Percentiles rank a stretch among this genome's conserved stretches.
These are phyloP conservation scores for Brachyrhaphis roseni DNA, from an alignment of 2,797 vertebrate genomes.

Conservation along the genomic window DNA sequence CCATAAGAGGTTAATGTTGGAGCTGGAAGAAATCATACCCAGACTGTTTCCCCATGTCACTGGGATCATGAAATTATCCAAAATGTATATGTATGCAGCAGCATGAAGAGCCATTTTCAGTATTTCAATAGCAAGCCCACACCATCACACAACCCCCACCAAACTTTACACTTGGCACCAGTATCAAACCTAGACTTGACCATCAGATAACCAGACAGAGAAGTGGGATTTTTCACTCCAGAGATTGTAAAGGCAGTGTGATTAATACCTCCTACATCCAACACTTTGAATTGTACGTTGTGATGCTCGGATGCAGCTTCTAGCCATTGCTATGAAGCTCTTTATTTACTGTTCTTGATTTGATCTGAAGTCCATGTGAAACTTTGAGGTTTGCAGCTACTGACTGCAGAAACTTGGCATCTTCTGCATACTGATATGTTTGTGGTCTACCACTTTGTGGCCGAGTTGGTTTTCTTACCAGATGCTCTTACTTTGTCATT, in stretches of 20 bases:
- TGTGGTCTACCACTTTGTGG: not conserved
- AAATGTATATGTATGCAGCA: not conserved
- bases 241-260: not conserved
- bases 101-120: not conserved
- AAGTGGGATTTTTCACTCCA: not conserved
- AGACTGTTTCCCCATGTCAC: not conserved
- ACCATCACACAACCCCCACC: not conserved
- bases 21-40: not conserved
- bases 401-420: not conserved
- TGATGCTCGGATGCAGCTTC: not conserved
- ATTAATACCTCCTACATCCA: not conserved
- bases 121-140: not conserved
- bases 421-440: not conserved
- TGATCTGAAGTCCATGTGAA: not conserved
- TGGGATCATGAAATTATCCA: not conserved
- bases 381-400: not conserved
- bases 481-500: not conserved
- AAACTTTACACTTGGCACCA: not conserved
- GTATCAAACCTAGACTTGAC: not conserved
- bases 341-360: not conserved
- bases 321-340: not conserved
- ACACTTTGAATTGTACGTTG: not conserved
- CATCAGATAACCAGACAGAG: not conserved
- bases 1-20: not conserved
- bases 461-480: not conserved